phyloP scores from a whole-genome alignment of 2,888 invertebrate genomes.

The Tuberolachnus salignus region DNA sequence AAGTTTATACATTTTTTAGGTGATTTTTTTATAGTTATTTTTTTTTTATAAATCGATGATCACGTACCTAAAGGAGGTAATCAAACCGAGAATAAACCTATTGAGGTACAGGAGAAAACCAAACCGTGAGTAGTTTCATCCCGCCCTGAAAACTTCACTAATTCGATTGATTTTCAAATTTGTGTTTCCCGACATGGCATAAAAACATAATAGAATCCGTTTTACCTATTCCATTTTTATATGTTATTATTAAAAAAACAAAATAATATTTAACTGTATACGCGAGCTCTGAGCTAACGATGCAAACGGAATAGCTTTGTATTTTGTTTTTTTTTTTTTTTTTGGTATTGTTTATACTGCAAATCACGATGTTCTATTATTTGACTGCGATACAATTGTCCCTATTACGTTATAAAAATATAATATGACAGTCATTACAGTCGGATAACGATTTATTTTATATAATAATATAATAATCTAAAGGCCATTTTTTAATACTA shows the following conservation, averaged over 20 bases:
- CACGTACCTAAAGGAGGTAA: slow-evolving; percentile 48
- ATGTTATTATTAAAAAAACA: neutral
- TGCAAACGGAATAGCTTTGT: no score
- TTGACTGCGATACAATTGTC: no score
- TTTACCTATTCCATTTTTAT: neutral
- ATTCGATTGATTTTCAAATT: neutral
- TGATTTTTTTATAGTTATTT: slow-evolving; percentile 23
- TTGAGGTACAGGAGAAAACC: slow-evolving; percentile 48
- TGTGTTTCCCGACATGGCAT: neutral
- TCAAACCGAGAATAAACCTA: slow-evolving; percentile 54
- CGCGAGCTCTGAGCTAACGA: no score
- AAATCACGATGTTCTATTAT: no score
- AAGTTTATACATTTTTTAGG: slow-evolving; percentile 63
- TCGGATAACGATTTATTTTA: no score
- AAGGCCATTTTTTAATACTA: no score
- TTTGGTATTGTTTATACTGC: no score
- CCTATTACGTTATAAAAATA: no score
- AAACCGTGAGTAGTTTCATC: slow-evolving; percentile 47
- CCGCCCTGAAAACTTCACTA: neutral
- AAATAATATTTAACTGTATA: neutral
- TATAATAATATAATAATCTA: no score
- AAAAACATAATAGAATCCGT: neutral
- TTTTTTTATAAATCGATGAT: slow-evolving; percentile 45
- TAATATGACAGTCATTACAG: no score
- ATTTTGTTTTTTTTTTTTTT: no score